Evolutionary conservation across 2,888 invertebrate genomes (phyloP), one percentile per base, ranked within the genome.

Genomic region (Diarsia mendica): DNA sequence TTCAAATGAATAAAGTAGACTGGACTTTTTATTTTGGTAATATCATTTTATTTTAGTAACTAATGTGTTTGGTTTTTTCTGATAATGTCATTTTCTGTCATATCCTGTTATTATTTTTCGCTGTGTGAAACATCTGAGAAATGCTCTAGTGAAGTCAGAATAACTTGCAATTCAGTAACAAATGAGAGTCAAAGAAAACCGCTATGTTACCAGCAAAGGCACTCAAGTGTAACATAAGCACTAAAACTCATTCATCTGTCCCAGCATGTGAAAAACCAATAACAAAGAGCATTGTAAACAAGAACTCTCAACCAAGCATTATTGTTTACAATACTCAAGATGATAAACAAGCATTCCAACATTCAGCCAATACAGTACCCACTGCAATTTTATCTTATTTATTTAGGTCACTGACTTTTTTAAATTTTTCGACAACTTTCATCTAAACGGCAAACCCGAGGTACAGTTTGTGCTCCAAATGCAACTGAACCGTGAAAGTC

Each of bases 401-500:
- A 90, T 92, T 85, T 75, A 81, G 93, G 94, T 93, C 92, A 90
- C 80, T 82, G 80, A 88, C 88, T 92, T 92, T 92, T 93, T 91
- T 89, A 87, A 79, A 89, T 90, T 91, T 94, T 95, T 94, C 84
- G 90, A 86, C 90, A 92, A 94, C 95, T 95, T 96, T 96, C 96
- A 94, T 94, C 93, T 90, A 93, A 93, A 93, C 92, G 90, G 90
- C 91, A 90, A 89, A 90, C 88, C 89, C 81, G 89, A 94, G 93
- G 93, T 95, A 95, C 95, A 94, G 95, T 95, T 95, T 92, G 91
- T 93, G 95, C 93, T 95, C 96, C 87, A 94, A 95, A 95, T 96
- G 93, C 94, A 95, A 91, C 93, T 95, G 95, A 96, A 96, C 96
- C 96, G 95, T 96, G 96, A 96, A 96, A 96, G 96, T 96, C 96